phyloP scores from a whole-genome alignment of 2,888 invertebrate genomes.

The Caenorhabditis sulstoni region DNA sequence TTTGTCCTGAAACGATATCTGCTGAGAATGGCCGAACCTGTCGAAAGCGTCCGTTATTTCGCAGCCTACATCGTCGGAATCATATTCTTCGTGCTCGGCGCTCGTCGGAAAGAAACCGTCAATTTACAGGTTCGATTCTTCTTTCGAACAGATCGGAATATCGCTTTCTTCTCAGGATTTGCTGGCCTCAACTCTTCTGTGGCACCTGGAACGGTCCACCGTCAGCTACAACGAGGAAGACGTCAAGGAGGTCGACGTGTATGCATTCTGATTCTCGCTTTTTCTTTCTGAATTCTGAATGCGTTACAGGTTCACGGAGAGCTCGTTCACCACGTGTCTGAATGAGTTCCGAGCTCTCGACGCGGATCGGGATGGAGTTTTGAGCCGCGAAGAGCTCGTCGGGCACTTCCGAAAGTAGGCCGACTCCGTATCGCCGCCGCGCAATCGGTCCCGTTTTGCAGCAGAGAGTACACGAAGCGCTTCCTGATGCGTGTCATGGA shows the following conservation, averaged over 20 bases:
- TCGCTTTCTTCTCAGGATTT: constrained; percentile 37
- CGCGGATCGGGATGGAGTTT: constrained; percentile 39
- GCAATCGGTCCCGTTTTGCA: constrained; percentile 4
- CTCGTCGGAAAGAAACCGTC: constrained; percentile 21
- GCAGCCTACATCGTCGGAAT: constrained; percentile 38
- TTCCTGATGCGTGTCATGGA: constrained; percentile 48
- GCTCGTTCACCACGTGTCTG: constrained; percentile 19
- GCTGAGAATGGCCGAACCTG: constrained; percentile 22
- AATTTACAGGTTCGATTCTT: constrained; percentile 4
- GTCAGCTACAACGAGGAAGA: too few relatives aligned
- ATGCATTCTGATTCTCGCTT: background rate
- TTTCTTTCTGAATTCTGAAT: background rate
- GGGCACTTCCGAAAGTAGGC: constrained; percentile 37
- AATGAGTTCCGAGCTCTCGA: constrained; percentile 54
- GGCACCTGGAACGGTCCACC: constrained; percentile 36
- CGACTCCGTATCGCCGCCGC: background rate
- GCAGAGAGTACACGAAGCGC: constrained; percentile 29
- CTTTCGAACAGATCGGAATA: background rate
- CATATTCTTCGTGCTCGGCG: constrained; percentile 52
- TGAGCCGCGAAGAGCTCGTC: constrained; percentile 25
- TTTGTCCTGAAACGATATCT: constrained; percentile 14
- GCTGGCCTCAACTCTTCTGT: constrained; percentile 34
- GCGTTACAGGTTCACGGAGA: too few relatives aligned
- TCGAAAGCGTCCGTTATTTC: constrained; percentile 29
- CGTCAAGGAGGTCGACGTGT: background rate